Conservation (phyloP, 2,888 invertebrate species). For the Melanotus villosus region DNA sequence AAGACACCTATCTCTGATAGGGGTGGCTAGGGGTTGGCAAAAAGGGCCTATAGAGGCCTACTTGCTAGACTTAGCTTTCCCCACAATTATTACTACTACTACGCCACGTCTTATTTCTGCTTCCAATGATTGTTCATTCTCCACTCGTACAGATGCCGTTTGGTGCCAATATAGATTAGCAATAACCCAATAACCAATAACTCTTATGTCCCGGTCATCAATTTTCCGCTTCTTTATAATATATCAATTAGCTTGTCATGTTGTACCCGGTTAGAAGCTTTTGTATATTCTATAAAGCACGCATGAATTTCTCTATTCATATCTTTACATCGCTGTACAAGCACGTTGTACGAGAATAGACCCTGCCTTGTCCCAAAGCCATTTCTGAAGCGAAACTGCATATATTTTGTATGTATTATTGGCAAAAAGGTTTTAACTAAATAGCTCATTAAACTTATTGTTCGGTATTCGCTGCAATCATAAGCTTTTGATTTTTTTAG, state of each 20-base stretch:
- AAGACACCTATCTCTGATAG: too few species aligned
- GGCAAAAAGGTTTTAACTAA: not conserved
- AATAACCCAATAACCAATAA: too few species aligned
- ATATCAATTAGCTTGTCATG: not conserved
- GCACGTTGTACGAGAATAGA: not conserved
- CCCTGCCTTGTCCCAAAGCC: not conserved
- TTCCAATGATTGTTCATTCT: not conserved
- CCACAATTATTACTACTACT: too few species aligned
- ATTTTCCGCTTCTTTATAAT: constrained; percentile 3
- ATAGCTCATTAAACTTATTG: not conserved
- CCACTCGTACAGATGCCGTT: not conserved
- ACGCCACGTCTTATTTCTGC: not conserved
- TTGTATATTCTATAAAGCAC: constrained; percentile 1
- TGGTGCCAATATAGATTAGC: not conserved
- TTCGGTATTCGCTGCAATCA: not conserved
- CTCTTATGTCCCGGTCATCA: constrained; percentile 7
- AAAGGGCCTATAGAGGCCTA: too few species aligned
- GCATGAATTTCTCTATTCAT: not conserved
- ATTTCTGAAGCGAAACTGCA: not conserved
- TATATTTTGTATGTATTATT: not conserved
- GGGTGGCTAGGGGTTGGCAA: too few species aligned
- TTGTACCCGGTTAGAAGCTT: constrained; percentile 1
- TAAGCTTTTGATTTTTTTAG: not conserved
- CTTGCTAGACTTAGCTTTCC: too few species aligned
- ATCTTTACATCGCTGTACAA: not conserved